These are phyloP conservation scores for Ceyx erithaca DNA, from an alignment of 2,797 vertebrate species.

Conservation along the genomic window DNA sequence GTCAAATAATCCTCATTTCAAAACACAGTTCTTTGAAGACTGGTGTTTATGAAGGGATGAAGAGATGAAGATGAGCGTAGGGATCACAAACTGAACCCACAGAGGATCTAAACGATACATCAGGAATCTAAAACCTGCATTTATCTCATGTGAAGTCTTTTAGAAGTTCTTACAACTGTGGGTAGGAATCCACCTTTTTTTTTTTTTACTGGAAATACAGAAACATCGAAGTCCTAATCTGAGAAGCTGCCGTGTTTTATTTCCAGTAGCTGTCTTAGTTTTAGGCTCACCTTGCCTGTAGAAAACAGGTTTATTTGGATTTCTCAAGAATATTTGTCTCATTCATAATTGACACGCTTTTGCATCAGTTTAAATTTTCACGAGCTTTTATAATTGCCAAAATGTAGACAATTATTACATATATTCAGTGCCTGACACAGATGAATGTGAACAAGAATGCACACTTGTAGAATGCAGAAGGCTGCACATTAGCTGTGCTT, in stretches of 20 bases:
- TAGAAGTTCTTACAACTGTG: background rate
- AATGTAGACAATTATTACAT: background rate
- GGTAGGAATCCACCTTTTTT: background rate
- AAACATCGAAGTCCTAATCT: background rate
- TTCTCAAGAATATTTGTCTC: background rate
- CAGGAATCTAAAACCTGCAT: background rate
- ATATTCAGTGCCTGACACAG: background rate
- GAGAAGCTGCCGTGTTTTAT: background rate
- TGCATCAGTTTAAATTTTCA: background rate
- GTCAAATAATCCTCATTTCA: constrained; percentile 31
- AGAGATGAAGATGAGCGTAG: background rate
- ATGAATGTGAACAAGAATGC: background rate
- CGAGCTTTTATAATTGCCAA: background rate
- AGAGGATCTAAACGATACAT: background rate
- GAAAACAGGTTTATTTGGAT: background rate
- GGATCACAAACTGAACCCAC: background rate
- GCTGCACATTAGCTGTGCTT: background rate
- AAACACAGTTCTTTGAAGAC: constrained; percentile 27
- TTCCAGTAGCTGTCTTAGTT: background rate
- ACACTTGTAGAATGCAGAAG: background rate
- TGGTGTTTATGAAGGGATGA: background rate
- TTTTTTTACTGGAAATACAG: background rate
- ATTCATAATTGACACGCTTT: background rate
- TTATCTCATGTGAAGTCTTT: background rate
- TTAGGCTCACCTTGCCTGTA: background rate